Evolutionary conservation across 2,113 vertebrate genomes (phyloP), one percentile per base, ranked within the genome.

Genomic region (Aspiorhynchus laticeps): DNA sequence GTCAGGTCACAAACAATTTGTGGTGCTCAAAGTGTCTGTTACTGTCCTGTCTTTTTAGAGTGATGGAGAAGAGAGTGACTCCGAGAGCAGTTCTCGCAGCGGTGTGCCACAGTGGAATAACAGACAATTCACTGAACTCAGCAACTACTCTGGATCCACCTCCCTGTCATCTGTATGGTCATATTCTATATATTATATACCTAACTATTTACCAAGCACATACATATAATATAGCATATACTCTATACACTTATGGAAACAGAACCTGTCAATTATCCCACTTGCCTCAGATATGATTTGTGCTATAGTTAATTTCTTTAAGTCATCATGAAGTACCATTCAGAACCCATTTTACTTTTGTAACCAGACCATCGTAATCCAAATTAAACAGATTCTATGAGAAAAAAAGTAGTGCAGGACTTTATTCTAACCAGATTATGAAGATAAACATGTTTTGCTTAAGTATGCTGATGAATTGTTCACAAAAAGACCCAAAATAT

Each of bases 151-250:
- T 94, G 96, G 96, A 95, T 95, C 96, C 95, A 93, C 96, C 84
- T 97, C 97, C 92, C 89, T 95, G 88, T 97, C 97, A 33, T 97
- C 97, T 96, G 98, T 99, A 98, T 93, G 97, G 96, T 95, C 91
- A 95, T 90, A 82, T 36, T 7, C 3, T 38, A 53, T 77, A 11
- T 31, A 61, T 74, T 12, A 51, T 31, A 53, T 33, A 10, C 7
- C 28, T 10, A 71, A 63, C 11, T 28, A 36, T 82, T 51, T 28
- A 63, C 43, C 31, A 17, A 63, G 53, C 12, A 36, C 3, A 26
- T 76, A n/a, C 41, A 46, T n/a, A 48, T 76, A 76, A n/a, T 46
- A 15, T 46, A 76, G 24, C 1, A 46, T 46, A 75, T 75, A 75
- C 5, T 26, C 24, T 11, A 43, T 26, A 75, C 38, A 7, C 12